These are phyloP conservation scores for Pollimyrus isidori DNA, from an alignment of 2,113 vertebrate genomes.

Conservation along the genomic window DNA sequence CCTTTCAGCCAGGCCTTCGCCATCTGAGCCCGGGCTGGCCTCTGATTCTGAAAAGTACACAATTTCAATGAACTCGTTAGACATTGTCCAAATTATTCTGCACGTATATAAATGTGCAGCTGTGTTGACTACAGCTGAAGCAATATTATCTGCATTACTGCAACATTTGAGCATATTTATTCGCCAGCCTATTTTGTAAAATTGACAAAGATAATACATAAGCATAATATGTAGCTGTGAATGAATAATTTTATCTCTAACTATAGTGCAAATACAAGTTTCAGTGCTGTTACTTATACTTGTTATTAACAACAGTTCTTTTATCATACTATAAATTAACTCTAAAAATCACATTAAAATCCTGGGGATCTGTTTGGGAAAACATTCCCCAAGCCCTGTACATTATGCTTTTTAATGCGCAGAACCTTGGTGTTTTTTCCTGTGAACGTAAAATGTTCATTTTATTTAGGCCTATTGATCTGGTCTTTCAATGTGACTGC, in stretches of 20 bases:
- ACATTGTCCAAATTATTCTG: background rate
- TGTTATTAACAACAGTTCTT: background rate
- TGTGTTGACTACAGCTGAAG: background rate
- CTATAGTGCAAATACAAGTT: background rate
- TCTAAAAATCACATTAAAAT: background rate
- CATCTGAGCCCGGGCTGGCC: slow-evolving; percentile 88
- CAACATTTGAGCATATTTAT: background rate
- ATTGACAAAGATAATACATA: background rate
- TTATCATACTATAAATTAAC: background rate
- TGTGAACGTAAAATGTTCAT: background rate
- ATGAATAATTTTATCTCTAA: background rate
- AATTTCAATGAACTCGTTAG: background rate
- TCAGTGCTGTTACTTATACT: background rate
- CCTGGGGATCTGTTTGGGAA: background rate
- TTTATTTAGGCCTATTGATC: background rate
- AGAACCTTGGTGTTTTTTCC: background rate
- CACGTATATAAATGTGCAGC: background rate
- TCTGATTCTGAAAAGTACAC: slow-evolving; percentile 74
- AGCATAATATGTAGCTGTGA: background rate
- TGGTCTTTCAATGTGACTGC: background rate
- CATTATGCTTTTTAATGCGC: background rate
- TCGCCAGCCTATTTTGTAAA: background rate
- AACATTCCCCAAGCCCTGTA: background rate
- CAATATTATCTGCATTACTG: background rate
- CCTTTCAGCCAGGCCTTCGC: slow-evolving; percentile 81